These are phyloP conservation scores for Dicrurus megarhynchus DNA, from an alignment of 2,113 vertebrate genomes.

Conservation along the genomic window DNA sequence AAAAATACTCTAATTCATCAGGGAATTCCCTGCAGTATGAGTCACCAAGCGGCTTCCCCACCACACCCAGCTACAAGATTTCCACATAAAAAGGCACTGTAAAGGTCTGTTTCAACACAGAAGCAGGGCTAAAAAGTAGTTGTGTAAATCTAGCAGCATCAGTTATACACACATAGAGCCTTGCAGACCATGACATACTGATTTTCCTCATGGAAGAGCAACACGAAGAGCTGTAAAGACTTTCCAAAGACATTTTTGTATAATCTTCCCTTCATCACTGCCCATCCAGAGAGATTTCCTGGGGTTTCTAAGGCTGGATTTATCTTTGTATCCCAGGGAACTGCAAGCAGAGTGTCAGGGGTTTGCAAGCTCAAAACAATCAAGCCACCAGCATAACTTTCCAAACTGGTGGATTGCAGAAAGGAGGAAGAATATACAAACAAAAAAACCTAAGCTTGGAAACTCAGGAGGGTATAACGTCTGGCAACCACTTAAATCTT, in stretches of 20 bases:
- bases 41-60: conserved; percentile 89
- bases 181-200: not conserved
- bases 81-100: conserved; percentile 58
- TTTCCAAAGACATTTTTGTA: not conserved
- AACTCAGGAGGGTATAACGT: not conserved
- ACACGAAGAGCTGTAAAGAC: not conserved
- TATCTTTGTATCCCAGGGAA: not conserved
- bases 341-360: not conserved
- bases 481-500: not conserved
- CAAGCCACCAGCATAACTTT: not conserved
- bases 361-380: not conserved
- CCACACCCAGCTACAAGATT: conserved; percentile 72
- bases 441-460: not conserved
- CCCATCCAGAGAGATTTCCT: not conserved
- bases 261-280: not conserved
- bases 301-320: not conserved
- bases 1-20: conserved; percentile 88
- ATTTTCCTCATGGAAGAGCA: not conserved
- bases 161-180: not conserved
- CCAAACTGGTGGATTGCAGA: not conserved
- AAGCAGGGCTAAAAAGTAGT: not conserved
- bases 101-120: conserved; percentile 25
- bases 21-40: conserved; percentile 93
- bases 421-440: not conserved
- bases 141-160: not conserved